Conservation (phyloP, 1,140 invertebrate species). For the Lucilia cuprina region DNA sequence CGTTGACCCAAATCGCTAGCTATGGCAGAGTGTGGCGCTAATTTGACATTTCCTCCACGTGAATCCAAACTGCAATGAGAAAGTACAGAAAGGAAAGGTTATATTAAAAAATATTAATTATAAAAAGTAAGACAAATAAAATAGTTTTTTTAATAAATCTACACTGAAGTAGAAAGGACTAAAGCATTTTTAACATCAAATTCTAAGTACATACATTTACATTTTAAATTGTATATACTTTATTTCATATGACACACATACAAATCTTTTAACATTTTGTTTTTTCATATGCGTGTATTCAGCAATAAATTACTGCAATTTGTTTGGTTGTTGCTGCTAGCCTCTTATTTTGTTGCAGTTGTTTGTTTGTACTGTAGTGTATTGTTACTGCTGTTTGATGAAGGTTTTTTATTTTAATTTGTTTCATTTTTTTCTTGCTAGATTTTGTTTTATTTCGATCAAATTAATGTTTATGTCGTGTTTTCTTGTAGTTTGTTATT, state of each 20-base stretch:
- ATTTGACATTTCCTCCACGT: slow-evolving; percentile 69
- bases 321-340: slow-evolving; percentile 16
- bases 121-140: background rate
- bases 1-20: slow-evolving; percentile 77
- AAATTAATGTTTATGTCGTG: slow-evolving; percentile 34
- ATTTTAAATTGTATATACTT: background rate
- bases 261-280: background rate
- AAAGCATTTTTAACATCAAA: background rate
- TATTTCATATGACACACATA: background rate
- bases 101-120: background rate
- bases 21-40: slow-evolving; percentile 75
- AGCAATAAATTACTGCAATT: slow-evolving; percentile 32
- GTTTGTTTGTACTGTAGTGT: slow-evolving; percentile 26
- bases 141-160: background rate
- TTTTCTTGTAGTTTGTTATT: slow-evolving; percentile 29
- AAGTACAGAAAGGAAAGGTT: slow-evolving; percentile 43
- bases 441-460: background rate
- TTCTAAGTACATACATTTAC: background rate
- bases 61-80: slow-evolving; percentile 74
- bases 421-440: background rate
- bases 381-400: background rate
- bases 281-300: slow-evolving; percentile 5
- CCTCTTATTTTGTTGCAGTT: slow-evolving; percentile 10
- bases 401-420: slow-evolving; percentile 12
- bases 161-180: background rate